phyloP scores from a whole-genome alignment of 2,888 invertebrate species.

The Drosophila recens region DNA sequence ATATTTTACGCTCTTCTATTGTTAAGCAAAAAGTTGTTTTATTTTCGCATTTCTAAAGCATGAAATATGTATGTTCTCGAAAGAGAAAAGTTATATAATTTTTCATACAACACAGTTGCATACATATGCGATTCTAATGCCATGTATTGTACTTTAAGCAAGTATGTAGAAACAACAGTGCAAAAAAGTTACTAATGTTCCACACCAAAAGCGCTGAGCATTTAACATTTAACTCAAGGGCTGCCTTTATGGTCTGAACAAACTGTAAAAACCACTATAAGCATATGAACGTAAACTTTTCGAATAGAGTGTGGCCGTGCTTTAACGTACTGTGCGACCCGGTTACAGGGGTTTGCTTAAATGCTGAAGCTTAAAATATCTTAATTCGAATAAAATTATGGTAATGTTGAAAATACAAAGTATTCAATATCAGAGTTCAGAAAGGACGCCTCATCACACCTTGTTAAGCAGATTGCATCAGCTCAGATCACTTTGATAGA shows the following conservation, averaged over 20 bases:
- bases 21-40: conserved; percentile 60
- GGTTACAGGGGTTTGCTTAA: background rate
- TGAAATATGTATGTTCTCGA: conserved; percentile 47
- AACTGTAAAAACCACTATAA: conserved; percentile 13
- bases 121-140: conserved; percentile 11
- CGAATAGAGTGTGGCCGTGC: background rate
- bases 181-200: conserved; percentile 39
- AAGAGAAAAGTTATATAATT: conserved; percentile 26
- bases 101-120: conserved; percentile 19
- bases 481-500: background rate
- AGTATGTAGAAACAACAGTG: conserved; percentile 3
- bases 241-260: conserved; percentile 9
- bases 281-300: background rate
- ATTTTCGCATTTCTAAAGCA: conserved; percentile 40
- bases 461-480: background rate
- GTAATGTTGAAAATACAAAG: background rate
- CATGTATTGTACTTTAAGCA: no score
- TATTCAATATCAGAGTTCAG: background rate
- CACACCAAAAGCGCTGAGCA: conserved; percentile 30
- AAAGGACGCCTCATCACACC: background rate
- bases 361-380: no score
- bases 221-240: conserved; percentile 44
- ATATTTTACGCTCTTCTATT: conserved; percentile 74
- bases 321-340: background rate
- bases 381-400: background rate